These are phyloP conservation scores for Seira ritae DNA, from an alignment of 2,888 invertebrate genomes.

Conservation along the genomic window DNA sequence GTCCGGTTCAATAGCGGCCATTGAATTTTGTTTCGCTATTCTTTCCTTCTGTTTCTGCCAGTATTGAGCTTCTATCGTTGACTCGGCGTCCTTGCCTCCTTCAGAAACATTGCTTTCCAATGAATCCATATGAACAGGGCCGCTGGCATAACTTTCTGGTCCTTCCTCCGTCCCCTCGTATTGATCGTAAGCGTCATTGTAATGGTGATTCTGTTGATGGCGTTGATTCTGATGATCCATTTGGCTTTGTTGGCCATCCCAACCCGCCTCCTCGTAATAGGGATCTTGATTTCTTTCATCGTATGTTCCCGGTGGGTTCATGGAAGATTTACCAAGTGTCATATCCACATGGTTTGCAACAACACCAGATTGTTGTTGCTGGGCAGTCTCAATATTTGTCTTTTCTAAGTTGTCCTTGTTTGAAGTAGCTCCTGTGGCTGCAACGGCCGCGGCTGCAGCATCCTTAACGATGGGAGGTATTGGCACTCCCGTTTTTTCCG, in stretches of 20 bases:
- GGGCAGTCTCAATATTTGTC: slow-evolving; percentile 54
- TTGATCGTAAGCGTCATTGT: slow-evolving; percentile 61
- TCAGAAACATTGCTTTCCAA: slow-evolving; percentile 72
- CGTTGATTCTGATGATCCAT: slow-evolving; percentile 23
- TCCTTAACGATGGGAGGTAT: slow-evolving; percentile 61
- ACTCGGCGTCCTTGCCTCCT: slow-evolving; percentile 66
- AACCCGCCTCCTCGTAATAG: slow-evolving; percentile 43
- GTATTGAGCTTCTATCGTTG: slow-evolving; percentile 73
- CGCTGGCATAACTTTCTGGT: slow-evolving; percentile 53
- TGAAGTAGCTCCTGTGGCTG: slow-evolving; percentile 12
- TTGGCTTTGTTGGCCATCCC: slow-evolving; percentile 35
- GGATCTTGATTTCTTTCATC: slow-evolving; percentile 40
- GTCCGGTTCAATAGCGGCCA: slow-evolving; percentile 61
- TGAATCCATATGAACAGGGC: slow-evolving; percentile 73
- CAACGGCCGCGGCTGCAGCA: slow-evolving; percentile 49
- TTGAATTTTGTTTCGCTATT: slow-evolving; percentile 71
- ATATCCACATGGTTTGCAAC: slow-evolving; percentile 57
- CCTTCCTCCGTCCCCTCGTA: slow-evolving; percentile 58
- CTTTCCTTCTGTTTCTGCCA: slow-evolving; percentile 72
- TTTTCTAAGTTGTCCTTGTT: slow-evolving; percentile 44
- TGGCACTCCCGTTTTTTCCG: slow-evolving; percentile 66
- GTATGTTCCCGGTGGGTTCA: slow-evolving; percentile 14
- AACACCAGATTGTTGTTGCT: slow-evolving; percentile 38
- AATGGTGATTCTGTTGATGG: slow-evolving; percentile 42
- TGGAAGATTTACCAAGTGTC: slow-evolving; percentile 46